These are phyloP conservation scores for Eledona agricola DNA, from an alignment of 2,888 invertebrate genomes.

Conservation along the genomic window DNA sequence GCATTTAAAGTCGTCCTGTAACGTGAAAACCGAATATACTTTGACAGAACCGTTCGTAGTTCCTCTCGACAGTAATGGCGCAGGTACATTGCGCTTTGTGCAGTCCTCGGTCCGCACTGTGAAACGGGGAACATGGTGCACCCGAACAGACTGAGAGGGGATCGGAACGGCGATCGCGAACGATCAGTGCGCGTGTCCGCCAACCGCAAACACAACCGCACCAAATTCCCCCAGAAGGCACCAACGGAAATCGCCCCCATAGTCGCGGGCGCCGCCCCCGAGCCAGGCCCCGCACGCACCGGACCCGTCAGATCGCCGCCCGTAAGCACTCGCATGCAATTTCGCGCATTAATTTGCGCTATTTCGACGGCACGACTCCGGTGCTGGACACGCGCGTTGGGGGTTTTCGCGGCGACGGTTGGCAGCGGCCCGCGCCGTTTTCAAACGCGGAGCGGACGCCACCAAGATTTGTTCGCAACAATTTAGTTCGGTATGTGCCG, in stretches of 20 bases:
- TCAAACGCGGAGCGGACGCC: no score
- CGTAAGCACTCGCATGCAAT: neutral
- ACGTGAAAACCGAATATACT: slow-evolving; percentile 62
- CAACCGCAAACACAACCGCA: slow-evolving; percentile 28
- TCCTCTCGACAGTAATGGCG: slow-evolving; percentile 64
- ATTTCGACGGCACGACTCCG: no score
- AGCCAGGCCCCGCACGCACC: neutral
- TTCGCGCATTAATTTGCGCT: neutral
- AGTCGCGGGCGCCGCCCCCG: slow-evolving; percentile 1
- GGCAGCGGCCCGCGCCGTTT: no score
- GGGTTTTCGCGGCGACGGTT: no score
- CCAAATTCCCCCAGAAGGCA: slow-evolving; percentile 19
- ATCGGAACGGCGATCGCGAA: slow-evolving; percentile 58
- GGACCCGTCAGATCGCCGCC: neutral
- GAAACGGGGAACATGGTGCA: slow-evolving; percentile 63
- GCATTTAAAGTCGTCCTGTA: slow-evolving; percentile 73
- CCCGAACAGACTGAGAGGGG: slow-evolving; percentile 63
- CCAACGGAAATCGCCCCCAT: neutral
- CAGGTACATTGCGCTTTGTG: slow-evolving; percentile 64
- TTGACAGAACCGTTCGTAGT: slow-evolving; percentile 61
- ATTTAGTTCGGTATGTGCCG: no score
- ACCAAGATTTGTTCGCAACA: no score
- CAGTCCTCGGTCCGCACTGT: slow-evolving; percentile 63
- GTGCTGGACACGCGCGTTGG: no score
- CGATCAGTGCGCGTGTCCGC: slow-evolving; percentile 57